Conservation (phyloP, 1,140 invertebrate species). For the Drosophila pseudoobscura region DNA sequence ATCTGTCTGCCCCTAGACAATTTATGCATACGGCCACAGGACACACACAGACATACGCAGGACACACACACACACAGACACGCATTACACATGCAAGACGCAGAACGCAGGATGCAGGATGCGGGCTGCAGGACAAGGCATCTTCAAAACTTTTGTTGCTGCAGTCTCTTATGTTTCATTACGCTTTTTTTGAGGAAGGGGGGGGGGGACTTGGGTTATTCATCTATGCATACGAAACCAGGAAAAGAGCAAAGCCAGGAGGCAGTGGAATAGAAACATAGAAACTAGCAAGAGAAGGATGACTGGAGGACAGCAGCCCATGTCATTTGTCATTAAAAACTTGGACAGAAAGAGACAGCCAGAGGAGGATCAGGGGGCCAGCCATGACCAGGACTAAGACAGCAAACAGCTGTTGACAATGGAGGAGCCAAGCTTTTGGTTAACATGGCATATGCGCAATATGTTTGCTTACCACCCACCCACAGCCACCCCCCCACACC, state of each 20-base stretch:
- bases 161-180: slow-evolving; percentile 71
- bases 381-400: slow-evolving; percentile 46
- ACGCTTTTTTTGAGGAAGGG: slow-evolving; percentile 58
- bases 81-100: neutral
- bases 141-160: slow-evolving; percentile 45
- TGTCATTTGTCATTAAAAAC: slow-evolving; percentile 80
- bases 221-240: slow-evolving; percentile 49
- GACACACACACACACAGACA: neutral
- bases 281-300: neutral
- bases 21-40: slow-evolving; percentile 66
- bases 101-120: slow-evolving; percentile 8
- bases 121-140: slow-evolving; percentile 35
- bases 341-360: slow-evolving; percentile 31
- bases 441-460: slow-evolving; percentile 79
- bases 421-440: slow-evolving; percentile 73
- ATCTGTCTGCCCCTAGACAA: slow-evolving; percentile 65
- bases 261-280: slow-evolving; percentile 20
- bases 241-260: slow-evolving; percentile 34
- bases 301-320: slow-evolving; percentile 34
- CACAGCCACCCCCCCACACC: neutral
- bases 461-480: slow-evolving; percentile 56
- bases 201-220: slow-evolving; percentile 34
- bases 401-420: slow-evolving; percentile 77
- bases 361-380: slow-evolving; percentile 16
- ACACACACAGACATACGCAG: slow-evolving; percentile 14